Conservation (phyloP, 2,888 invertebrate genomes). For the Rhagonycha lutea region DNA sequence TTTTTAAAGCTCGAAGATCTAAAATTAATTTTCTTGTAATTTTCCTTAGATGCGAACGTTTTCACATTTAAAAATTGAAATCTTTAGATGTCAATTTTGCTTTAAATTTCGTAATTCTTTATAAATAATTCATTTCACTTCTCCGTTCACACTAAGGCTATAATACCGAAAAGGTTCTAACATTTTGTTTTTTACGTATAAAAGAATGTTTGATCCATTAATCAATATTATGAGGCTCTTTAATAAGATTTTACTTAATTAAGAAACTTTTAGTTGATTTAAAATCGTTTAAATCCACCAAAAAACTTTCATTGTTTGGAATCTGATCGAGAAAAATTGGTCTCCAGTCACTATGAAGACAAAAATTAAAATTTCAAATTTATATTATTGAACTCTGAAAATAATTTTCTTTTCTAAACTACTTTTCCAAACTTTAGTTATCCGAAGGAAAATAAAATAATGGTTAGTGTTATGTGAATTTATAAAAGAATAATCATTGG, state of each 20-base stretch:
- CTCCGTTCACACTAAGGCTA: not conserved
- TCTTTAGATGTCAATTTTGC: not conserved
- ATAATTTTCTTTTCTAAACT: not conserved
- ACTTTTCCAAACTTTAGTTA: not conserved
- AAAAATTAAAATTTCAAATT: not conserved
- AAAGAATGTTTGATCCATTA: not conserved
- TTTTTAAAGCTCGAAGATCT: not conserved
- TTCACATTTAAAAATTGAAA: not conserved
- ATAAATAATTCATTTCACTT: not conserved
- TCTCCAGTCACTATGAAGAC: not conserved
- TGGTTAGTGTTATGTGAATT: not conserved
- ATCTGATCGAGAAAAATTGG: not conserved
- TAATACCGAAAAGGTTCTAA: not conserved
- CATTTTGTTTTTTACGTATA: not conserved
- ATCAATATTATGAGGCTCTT: not conserved
- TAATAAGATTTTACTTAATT: not conserved
- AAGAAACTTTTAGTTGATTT: not conserved
- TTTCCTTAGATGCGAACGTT: no score
- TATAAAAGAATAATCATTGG: not conserved
- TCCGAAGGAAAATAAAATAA: not conserved
- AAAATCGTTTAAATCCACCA: not conserved
- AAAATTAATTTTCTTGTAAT: not conserved
- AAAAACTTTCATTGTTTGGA: not conserved
- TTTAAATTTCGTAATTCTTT: not conserved
- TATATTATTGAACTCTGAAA: not conserved